Base-by-base conservation (phyloP, 1,140 invertebrate species). In the Drosophila obscura region DNA sequence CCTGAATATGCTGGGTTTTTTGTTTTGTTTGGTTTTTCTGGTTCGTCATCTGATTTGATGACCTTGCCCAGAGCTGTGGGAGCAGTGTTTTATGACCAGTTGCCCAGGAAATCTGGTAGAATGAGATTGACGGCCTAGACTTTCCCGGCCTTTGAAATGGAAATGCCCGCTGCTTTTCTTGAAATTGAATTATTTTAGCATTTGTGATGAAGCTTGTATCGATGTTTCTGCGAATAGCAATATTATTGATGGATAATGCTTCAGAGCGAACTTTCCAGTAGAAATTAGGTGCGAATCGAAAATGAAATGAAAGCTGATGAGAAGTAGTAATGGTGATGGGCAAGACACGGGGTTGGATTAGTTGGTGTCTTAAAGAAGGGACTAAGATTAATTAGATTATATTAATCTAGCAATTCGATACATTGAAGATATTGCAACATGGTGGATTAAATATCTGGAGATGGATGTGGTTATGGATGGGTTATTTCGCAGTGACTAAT, bases 21-120 rank as follows among this genome's bases (percentile, higher is more conserved):
- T 19, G n/a, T 39, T 35, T 5, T 46, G 52, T 46, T 69, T 71
- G 59, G 65, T 28, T 59, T 66, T 53, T 41, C 35, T 39, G 53
- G 66, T 46, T 22, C 22, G 41, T 22, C 65, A 53, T 71, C 67
- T 75, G 73, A 73, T 80, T 84, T 77, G 81, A 84, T 77, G 80
- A 77, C 80, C 76, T 80, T 80, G 72, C 45, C 41, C 50, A 49
- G 63, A 41, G 52, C 52, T 72, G 60, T 56, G 75, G 74, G 59
- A 53, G 35, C 35, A 11, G 44, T 45, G 60, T 77, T 80, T 80
- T 77, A 80, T 69, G 78, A 81, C 28, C 45, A 28, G 28, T 24
- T 15, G 15, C 22, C 39, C 44, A 35, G 26, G 52, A 48, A 45
- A 35, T 16, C 52, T 19, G 35, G 7, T 7, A 43, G 69, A 1